Evolutionary conservation across 2,113 vertebrate genomes (phyloP), one percentile per base, ranked within the genome.

Genomic region (Anarrhichthys ocellatus): DNA sequence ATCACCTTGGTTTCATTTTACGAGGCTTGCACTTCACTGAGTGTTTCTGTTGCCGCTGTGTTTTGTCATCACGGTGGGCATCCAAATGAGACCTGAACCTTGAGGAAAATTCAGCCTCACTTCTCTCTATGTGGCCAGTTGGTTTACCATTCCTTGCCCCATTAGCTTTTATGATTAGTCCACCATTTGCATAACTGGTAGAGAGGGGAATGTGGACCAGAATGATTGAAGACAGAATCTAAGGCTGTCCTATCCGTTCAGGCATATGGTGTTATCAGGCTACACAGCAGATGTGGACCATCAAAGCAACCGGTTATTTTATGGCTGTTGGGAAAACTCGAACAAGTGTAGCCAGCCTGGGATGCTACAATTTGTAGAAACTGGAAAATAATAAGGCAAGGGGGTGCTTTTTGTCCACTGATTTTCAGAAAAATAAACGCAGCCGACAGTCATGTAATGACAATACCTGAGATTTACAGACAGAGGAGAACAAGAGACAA

Each of bases 111-210:
- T 80, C 80, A 44, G 24, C 72, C 74, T 72, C 73, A 50, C 71
- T 70, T 67, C 52, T 73, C 66, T 67, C 48, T 75, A 66, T 78
- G 73, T 76, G 82, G 88, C 73, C 83, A 83, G 83, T 88, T 85
- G 84, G 74, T 87, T 90, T 88, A 89, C 72, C 78, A 78, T 89
- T 80, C 84, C 70, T 36, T 70, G 83, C 81, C 65, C 88, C 87
- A 90, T 92, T 89, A 89, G 83, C 77, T 92, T 91, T 91, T 87
- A 90, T 69, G 87, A 89, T 80, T 76, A 81, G 81, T 66, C 82
- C 77, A 34, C 29, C 81, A 90, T 90, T 92, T 92, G 87, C 90
- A 86, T 88, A 86, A 89, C 82, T 65, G 76, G 48, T 75, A 75
- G 73, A 87, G 69, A 71, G 70, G 34, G 85, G 68, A 82, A 77